These are phyloP conservation scores for Acanthurus lineatus DNA, from an alignment of 2,797 vertebrate genomes.

Conservation along the genomic window DNA sequence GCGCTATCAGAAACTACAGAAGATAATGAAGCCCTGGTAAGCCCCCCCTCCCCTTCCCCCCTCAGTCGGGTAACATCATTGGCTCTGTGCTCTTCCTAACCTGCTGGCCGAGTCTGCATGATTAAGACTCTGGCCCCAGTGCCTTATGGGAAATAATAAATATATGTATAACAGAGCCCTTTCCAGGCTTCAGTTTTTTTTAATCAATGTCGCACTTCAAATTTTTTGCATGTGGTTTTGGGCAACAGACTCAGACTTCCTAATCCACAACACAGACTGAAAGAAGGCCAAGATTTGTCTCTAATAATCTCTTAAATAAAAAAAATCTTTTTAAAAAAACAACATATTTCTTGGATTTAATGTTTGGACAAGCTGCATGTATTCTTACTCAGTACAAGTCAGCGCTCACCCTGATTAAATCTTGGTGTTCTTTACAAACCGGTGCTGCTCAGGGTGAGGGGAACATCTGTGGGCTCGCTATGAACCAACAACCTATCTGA, in stretches of 20 bases:
- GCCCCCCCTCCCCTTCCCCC: conserved; percentile 73
- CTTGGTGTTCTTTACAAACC: conserved; percentile 69
- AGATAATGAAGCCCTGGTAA: conserved; percentile 99
- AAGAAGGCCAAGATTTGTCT: conserved; percentile 72
- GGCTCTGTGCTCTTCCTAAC: conserved; percentile 85
- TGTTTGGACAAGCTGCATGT: not conserved
- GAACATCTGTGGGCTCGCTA: conserved; percentile 18
- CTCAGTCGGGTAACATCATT: conserved; percentile 79
- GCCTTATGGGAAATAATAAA: conserved; percentile 62
- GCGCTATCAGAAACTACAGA: conserved; percentile 99
- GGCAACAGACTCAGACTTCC: conserved; percentile 52
- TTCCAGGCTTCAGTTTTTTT: conserved; percentile 50
- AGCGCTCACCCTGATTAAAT: conserved; percentile 41
- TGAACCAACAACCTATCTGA: conserved; percentile 5
- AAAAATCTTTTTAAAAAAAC: not conserved
- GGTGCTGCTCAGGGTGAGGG: conserved; percentile 25
- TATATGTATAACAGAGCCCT: conserved; percentile 49
- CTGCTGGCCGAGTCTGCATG: conserved; percentile 88
- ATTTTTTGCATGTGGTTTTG: conserved; percentile 83
- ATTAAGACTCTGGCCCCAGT: conserved; percentile 77
- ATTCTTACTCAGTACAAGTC: not conserved
- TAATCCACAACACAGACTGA: conserved; percentile 26
- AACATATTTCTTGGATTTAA: not conserved
- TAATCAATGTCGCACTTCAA: conserved; percentile 56
- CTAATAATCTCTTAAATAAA: not conserved